phyloP scores from a whole-genome alignment of 1,140 invertebrate genomes.

The Sesamia nonagrioides region DNA sequence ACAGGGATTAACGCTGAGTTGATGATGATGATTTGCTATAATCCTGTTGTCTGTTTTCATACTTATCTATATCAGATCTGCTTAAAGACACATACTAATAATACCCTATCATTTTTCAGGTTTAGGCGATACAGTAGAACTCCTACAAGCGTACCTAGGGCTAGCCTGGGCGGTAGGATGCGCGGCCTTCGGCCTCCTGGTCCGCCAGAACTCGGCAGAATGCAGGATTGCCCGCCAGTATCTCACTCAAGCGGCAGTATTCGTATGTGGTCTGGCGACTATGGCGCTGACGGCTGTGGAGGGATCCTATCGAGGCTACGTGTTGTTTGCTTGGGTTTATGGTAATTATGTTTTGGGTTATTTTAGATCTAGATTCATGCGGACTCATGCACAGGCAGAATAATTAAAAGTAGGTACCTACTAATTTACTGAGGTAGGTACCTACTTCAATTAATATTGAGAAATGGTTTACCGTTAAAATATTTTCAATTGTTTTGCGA shows the following conservation, averaged over 20 bases:
- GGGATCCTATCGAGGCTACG: conserved; percentile 92
- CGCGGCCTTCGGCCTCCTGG: conserved; percentile 93
- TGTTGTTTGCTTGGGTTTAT: conserved; percentile 95
- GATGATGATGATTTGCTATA: no score
- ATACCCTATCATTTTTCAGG: conserved; percentile 72
- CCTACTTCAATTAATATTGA: no score
- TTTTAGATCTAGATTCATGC: not conserved
- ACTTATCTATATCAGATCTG: no score
- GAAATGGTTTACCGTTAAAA: no score
- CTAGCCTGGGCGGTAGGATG: conserved; percentile 94
- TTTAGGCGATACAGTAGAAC: conserved; percentile 90
- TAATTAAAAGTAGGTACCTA: not conserved
- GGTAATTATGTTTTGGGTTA: conserved; percentile 81
- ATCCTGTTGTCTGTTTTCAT: no score
- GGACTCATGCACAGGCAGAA: not conserved
- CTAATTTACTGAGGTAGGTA: no score
- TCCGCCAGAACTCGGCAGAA: conserved; percentile 94
- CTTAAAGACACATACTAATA: no score
- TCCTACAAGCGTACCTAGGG: conserved; percentile 94
- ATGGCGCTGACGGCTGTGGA: conserved; percentile 94
- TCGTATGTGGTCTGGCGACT: conserved; percentile 93
- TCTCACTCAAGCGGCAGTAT: conserved; percentile 92
- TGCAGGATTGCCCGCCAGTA: conserved; percentile 96
- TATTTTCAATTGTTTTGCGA: no score
- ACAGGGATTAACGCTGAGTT: no score